Conservation (phyloP, 2,113 vertebrate species). For the Hippocampus guttulatus region DNA sequence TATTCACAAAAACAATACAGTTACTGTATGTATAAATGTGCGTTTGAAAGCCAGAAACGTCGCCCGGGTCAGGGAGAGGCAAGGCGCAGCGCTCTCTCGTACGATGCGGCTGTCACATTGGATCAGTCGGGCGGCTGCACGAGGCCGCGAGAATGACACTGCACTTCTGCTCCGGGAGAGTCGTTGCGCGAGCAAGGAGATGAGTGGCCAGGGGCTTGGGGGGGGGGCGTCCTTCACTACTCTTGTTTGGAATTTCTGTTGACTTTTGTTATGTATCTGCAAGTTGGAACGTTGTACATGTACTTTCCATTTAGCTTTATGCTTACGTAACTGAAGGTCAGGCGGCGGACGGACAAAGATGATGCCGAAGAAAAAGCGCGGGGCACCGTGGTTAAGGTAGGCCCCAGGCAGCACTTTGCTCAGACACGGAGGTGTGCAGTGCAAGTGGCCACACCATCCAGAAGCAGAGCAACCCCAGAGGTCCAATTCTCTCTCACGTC, state of each 20-base stretch:
- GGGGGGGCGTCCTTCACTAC: neutral
- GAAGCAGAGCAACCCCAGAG: neutral
- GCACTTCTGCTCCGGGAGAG: slow-evolving; percentile 50
- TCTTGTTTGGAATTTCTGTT: slow-evolving; percentile 26
- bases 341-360: neutral
- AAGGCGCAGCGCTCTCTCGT: slow-evolving; percentile 45
- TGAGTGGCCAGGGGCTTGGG: slow-evolving; percentile 2
- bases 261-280: slow-evolving; percentile 4
- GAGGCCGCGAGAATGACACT: slow-evolving; percentile 56
- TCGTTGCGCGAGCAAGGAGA: slow-evolving; percentile 4
- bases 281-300: neutral
- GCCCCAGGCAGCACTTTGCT: neutral
- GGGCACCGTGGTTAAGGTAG: neutral
- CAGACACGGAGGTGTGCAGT: neutral
- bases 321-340: neutral
- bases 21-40: slow-evolving; percentile 15
- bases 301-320: neutral
- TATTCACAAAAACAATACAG: neutral
- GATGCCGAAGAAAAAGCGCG: neutral
- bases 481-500: neutral
- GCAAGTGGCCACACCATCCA: neutral
- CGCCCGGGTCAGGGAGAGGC: slow-evolving; percentile 31
- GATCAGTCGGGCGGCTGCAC: slow-evolving; percentile 56
- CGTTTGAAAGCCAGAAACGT: slow-evolving; percentile 54
- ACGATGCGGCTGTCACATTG: slow-evolving; percentile 64